These are phyloP conservation scores for Caenorhabditis zanzibari DNA, from an alignment of 2,888 invertebrate genomes.

Conservation along the genomic window DNA sequence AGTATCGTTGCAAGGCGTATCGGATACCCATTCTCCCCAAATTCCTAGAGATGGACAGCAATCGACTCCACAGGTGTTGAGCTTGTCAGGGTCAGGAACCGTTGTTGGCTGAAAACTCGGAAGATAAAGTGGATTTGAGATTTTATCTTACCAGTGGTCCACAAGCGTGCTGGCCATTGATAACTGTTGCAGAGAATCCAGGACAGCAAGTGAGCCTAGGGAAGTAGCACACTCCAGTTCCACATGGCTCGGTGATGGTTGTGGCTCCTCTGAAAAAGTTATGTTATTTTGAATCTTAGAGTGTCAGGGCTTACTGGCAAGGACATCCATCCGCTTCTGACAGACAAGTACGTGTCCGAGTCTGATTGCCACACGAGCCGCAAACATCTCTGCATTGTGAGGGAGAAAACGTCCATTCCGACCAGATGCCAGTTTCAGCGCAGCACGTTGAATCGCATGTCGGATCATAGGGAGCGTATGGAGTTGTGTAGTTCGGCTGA, in stretches of 20 bases:
- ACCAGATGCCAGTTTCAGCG: conserved; percentile 69
- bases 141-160: conserved; percentile 45
- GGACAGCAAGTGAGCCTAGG: conserved; percentile 71
- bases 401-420: conserved; percentile 68
- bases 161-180: conserved; percentile 42
- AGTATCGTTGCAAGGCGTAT: conserved; percentile 70
- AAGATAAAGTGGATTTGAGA: neutral
- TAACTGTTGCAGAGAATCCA: conserved; percentile 55
- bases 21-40: conserved; percentile 74
- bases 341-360: conserved; percentile 66
- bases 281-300: neutral
- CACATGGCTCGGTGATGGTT: conserved; percentile 56
- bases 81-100: conserved; percentile 37
- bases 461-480: conserved; percentile 56
- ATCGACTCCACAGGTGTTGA: conserved; percentile 64
- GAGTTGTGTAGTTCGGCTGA: conserved; percentile 57
- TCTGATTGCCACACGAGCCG: conserved; percentile 72
- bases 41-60: conserved; percentile 67
- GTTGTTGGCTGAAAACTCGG: conserved; percentile 30
- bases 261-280: conserved; percentile 62
- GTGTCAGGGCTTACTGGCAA: conserved; percentile 64
- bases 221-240: conserved; percentile 67
- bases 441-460: conserved; percentile 56
- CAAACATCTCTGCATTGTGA: conserved; percentile 68
- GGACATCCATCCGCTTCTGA: conserved; percentile 72